Evolutionary conservation across 2,113 vertebrate genomes (phyloP), one percentile per base, ranked within the genome.

Genomic region (Okapia johnstoni): DNA sequence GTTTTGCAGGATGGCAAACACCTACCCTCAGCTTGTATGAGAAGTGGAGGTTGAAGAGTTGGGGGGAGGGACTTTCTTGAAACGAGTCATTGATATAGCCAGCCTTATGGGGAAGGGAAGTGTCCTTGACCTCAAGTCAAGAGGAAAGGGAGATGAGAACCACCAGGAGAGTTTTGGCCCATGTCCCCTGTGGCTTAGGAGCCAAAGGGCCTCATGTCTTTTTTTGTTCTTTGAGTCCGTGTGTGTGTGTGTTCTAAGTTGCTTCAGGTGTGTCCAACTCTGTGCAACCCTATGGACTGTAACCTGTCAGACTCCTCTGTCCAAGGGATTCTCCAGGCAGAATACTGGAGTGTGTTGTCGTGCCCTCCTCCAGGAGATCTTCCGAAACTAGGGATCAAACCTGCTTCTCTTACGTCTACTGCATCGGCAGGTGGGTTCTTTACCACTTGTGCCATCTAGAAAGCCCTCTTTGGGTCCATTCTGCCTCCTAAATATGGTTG

Each of bases 361-460:
- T 66, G 63, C 33, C 33, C 33, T 66, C 4, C 33, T 36, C 63
- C 63, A 66, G 17, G 33, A 66, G 63, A 66, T 36, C n/a, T 70
- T 70, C 63, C 0, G 0, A 19, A 40, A 6, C n/a, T n/a, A 70
- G 66, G 19, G 66, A 6, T 70, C 5, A 1, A 70, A 23, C n/a
- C n/a, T 70, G 19, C 66, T 40, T 40, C 66, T 70, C 66, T 40
- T 70, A 70, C 9, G 2, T 70, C 19, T 23, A 70, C 19, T 70
- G 66, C 19, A 70, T 40, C 40, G n/a, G 9, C n/a, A 40, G 66
- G 10, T 40, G 66, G n/a, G n/a, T 40, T 70, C 10, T 40, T 40
- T 70, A 23, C 66, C n/a, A 40, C n/a, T 70, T 70, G n/a, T 40
- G 66, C 19, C 66, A 40, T n/a, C 66, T 40, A 9, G 19, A 19